Conservation (phyloP, 2,797 vertebrate genomes). For the Melanotaenia nigrans region DNA sequence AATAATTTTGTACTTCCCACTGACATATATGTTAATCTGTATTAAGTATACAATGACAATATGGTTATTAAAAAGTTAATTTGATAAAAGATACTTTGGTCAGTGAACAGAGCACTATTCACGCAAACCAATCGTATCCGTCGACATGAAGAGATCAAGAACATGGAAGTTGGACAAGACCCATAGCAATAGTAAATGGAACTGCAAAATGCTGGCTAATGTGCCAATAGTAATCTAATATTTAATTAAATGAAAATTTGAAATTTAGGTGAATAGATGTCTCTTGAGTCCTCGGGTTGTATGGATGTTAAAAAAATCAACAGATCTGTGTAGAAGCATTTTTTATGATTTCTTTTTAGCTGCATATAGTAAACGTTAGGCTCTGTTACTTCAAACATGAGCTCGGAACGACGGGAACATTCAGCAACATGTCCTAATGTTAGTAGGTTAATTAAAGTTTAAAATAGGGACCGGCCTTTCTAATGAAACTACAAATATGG, state of each 20-base stretch:
- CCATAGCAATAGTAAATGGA: background rate
- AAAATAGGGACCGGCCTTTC: background rate
- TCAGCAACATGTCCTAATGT: background rate
- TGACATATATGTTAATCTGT: background rate
- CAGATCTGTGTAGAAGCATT: background rate
- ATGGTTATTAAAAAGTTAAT: background rate
- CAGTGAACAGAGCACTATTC: background rate
- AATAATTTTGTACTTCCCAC: background rate
- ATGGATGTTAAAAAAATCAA: background rate
- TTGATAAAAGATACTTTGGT: background rate
- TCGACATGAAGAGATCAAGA: background rate
- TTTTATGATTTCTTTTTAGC: background rate
- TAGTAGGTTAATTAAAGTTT: background rate
- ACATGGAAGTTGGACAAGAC: background rate
- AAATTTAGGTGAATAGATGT: background rate
- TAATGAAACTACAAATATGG: constrained; percentile 70
- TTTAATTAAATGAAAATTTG: background rate
- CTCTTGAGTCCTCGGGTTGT: background rate
- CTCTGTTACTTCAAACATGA: background rate
- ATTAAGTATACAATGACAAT: background rate
- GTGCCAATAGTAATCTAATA: background rate
- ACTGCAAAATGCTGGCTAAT: background rate
- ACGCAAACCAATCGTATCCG: background rate
- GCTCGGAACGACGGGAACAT: background rate
- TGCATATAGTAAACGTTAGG: background rate